Evolutionary conservation across 35 echinoderm and acorn worm species (phyloP).

Genomic region (Hemicentrotus pulcherrimus): DNA sequence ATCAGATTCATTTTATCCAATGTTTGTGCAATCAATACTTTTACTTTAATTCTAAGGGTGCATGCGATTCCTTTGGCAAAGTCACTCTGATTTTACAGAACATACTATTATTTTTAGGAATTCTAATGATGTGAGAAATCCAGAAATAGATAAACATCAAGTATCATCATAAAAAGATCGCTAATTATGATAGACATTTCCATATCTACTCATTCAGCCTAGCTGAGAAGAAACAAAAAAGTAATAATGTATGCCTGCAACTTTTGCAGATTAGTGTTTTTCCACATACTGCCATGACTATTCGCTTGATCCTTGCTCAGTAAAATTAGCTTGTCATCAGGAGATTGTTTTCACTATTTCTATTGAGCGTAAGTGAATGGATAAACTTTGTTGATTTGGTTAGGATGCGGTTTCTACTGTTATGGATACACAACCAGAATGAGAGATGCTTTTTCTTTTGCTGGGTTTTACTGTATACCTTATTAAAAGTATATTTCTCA

Average conservation of each 20-base stretch:
- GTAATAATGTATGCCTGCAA: background rate
- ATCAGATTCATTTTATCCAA: too few relatives aligned
- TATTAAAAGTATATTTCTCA: background rate
- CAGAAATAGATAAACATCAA: too few relatives aligned
- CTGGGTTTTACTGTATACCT: background rate
- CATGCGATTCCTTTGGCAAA: too few relatives aligned
- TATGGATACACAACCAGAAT: constrained; percentile 9
- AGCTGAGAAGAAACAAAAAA: background rate
- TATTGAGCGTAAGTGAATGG: background rate
- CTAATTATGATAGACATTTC: constrained; percentile 1
- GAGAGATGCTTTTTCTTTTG: too few relatives aligned
- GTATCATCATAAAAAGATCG: too few relatives aligned
- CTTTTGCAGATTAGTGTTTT: background rate
- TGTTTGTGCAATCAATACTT: too few relatives aligned
- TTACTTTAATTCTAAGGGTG: too few relatives aligned
- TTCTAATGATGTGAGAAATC: too few relatives aligned
- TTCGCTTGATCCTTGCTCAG: background rate
- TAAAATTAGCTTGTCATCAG: background rate
- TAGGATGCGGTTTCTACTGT: background rate
- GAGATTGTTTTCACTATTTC: background rate
- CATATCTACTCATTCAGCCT: background rate
- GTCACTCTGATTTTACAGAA: too few relatives aligned
- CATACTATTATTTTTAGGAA: too few relatives aligned
- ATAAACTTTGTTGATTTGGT: background rate
- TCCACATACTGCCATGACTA: background rate